Evolutionary conservation across 2,888 invertebrate genomes (phyloP), one percentile per base, ranked within the genome.

Genomic region (Syrphus vitripennis): DNA sequence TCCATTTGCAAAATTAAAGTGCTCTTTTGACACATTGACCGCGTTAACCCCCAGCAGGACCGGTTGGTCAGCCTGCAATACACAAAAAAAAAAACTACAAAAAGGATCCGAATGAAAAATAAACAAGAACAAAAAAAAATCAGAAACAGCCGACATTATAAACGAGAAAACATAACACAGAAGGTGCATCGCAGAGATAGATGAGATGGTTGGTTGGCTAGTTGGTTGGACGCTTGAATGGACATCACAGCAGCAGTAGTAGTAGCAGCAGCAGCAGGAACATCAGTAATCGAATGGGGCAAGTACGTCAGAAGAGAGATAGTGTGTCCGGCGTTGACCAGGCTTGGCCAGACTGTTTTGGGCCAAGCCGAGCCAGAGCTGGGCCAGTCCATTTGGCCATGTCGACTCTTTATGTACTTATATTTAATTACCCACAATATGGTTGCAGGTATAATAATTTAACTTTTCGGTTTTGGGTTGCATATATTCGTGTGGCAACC

Each of bases 381-480:
- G 16, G 21, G 71, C 21, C 71, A 72, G 81, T 86, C 81, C 86
- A 86, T 86, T 86, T 82, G 86, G 82, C 74, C 77, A 86, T 86
- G 86, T 82, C 86, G 82, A 82, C 77, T 82, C 87, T 87, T 75
- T 83, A 75, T 83, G 87, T 87, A 87, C 87, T 87, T 87, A 87
- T 87, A 87, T 87, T 87, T 87, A 87, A 87, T 87, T 87, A 87
- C 87, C 87, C 87, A 87, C 87, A 87, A 83, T 79, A 87, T 87
- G 87, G 87, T 87, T 87, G 87, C 87, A 87, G 86, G 87, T 87
- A 87, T 87, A 87, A 87, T 87, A 87, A 87, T 87, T 87, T 87
- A 87, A 87, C 83, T 87, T 87, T 87, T 83, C 71, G 87, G 87
- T 87, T 83, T 71, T 40, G 55, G 87, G 71, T 16, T 71, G 76